Conservation (phyloP, 1,140 invertebrate genomes). For the Scylla paramamosain region DNA sequence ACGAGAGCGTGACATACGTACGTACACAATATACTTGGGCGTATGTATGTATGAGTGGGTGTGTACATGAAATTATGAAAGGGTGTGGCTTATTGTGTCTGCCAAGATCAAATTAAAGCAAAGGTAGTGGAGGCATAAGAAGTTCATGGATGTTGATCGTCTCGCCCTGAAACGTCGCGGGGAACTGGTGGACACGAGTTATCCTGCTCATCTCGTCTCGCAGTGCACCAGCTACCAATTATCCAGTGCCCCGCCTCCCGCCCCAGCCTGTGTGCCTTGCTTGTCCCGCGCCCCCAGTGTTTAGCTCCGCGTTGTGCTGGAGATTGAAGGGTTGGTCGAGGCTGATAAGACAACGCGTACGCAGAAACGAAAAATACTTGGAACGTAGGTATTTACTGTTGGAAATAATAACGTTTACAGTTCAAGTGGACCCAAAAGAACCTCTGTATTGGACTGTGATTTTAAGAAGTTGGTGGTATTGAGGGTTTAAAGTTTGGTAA, state of each 20-base stretch:
- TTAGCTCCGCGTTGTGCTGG: not conserved
- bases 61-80: too few species aligned
- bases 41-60: too few species aligned
- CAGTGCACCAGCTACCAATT: not conserved
- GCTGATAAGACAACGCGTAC: not conserved
- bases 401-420: not conserved
- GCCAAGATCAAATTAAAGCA: too few species aligned
- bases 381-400: not conserved
- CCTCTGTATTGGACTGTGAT: not conserved
- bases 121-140: too few species aligned
- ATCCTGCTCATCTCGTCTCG: too few species aligned
- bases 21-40: too few species aligned
- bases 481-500: not conserved
- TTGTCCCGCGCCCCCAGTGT: not conserved
- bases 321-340: not conserved
- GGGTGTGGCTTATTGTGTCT: too few species aligned
- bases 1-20: too few species aligned
- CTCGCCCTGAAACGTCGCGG: too few species aligned
- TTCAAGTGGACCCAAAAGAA: not conserved
- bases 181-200: too few species aligned
- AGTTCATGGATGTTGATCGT: too few species aligned
- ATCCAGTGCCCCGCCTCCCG: not conserved
- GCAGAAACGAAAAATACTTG: not conserved
- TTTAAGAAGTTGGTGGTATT: not conserved
- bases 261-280: not conserved